These are phyloP conservation scores for Pollenia angustigena DNA, from an alignment of 2,888 invertebrate genomes.

Conservation along the genomic window DNA sequence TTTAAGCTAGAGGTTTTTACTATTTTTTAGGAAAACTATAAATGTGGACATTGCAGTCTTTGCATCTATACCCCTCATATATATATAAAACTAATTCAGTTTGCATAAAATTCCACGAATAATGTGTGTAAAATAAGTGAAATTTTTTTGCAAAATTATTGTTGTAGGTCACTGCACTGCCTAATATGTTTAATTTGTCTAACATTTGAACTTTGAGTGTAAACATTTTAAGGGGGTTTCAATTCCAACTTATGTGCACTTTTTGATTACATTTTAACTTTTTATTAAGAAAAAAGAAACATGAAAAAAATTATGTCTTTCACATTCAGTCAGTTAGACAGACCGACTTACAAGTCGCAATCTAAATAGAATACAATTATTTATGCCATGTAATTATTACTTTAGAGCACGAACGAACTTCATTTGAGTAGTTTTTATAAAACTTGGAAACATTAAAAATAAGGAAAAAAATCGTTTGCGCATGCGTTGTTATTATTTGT, in stretches of 20 bases:
- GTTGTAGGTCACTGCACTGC: too few relatives aligned
- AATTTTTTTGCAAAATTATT: too few relatives aligned
- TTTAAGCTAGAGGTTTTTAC: too few relatives aligned
- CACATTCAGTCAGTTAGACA: slow-evolving; percentile 13
- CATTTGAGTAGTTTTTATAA: neutral
- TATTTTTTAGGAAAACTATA: too few relatives aligned
- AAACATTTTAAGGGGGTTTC: neutral
- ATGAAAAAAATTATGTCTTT: slow-evolving; percentile 33
- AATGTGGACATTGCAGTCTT: too few relatives aligned
- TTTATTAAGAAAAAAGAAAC: neutral
- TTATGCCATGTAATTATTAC: slow-evolving; percentile 70
- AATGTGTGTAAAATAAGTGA: too few relatives aligned
- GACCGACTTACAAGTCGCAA: slow-evolving; percentile 7
- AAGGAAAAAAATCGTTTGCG: slow-evolving; percentile 49
- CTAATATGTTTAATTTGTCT: neutral
- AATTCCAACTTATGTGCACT: neutral
- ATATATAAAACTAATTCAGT: too few relatives aligned
- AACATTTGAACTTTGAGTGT: neutral
- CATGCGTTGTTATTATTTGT: slow-evolving; percentile 64
- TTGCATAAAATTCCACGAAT: too few relatives aligned
- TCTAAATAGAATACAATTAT: slow-evolving; percentile 56
- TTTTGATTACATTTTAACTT: slow-evolving; percentile 10
- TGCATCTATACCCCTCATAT: too few relatives aligned
- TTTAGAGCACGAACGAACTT: slow-evolving; percentile 47
- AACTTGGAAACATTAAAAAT: slow-evolving; percentile 3